A percentile compares a stretch with the other conserved stretches of the same genome.
Conservation (phyloP, 2,888 invertebrate genomes). For the Buathra laborator region DNA sequence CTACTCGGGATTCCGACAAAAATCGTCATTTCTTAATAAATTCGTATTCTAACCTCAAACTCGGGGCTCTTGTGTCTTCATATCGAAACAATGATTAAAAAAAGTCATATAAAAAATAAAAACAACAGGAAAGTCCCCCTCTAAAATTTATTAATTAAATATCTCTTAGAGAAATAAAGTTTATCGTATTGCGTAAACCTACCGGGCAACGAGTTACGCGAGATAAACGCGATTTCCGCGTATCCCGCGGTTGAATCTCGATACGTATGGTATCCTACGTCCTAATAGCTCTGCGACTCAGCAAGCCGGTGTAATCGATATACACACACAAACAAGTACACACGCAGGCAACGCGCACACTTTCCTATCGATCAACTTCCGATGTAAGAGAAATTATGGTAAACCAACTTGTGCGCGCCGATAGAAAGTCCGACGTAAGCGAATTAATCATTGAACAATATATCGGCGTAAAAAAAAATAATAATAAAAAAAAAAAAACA, state of each 20-base stretch:
- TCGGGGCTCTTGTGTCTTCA: not conserved
- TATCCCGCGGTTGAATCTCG: conserved; percentile 67
- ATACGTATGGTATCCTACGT: conserved; percentile 56
- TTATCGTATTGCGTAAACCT: conserved; percentile 54
- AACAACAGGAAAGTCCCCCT: not conserved
- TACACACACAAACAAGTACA: not conserved
- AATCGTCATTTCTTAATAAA: not conserved
- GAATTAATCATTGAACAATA: not conserved
- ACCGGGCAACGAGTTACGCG: conserved; percentile 33
- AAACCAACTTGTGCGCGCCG: not conserved
- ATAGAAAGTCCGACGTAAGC: not conserved
- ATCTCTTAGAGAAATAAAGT: conserved; percentile 11
- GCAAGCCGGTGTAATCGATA: conserved; percentile 52
- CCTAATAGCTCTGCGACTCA: conserved; percentile 56
- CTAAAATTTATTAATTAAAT: not conserved
- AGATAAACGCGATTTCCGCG: conserved; percentile 64
- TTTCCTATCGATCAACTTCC: conserved; percentile 24
- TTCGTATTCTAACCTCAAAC: not conserved
- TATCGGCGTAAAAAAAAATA: not conserved
- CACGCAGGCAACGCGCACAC: not conserved
- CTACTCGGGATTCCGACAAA: conserved; percentile 6
- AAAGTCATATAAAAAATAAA: not conserved
- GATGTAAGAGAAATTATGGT: conserved; percentile 26
- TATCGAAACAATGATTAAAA: not conserved
- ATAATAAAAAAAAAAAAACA: not conserved